phyloP scores from a whole-genome alignment of 2,797 vertebrate genomes.

The Echeneis naucrates region DNA sequence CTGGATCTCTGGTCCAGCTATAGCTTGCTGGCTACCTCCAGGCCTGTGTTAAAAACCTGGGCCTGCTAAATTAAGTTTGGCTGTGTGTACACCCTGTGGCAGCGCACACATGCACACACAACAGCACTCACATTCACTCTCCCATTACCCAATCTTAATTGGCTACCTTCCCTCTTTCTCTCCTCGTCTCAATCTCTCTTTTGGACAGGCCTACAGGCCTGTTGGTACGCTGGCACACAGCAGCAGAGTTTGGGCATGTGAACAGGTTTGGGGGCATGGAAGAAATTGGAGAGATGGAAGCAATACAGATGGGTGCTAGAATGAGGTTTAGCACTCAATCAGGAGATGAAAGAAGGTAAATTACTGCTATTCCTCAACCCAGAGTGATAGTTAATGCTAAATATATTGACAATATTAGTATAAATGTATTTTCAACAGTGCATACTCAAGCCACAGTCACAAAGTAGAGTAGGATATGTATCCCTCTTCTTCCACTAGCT shows the following conservation, averaged over 20 bases:
- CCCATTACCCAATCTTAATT: conserved; percentile 86
- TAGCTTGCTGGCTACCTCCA: conserved; percentile 73
- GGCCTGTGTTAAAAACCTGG: conserved; percentile 79
- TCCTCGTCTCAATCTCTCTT: conserved; percentile 62
- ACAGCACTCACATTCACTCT: conserved; percentile 63
- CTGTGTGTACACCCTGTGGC: conserved; percentile 81
- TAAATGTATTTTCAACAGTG: conserved; percentile 39
- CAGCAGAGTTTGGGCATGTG: conserved; percentile 62
- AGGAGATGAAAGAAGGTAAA: conserved; percentile 54
- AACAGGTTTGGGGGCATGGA: conserved; percentile 70
- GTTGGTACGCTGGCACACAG: conserved; percentile 66
- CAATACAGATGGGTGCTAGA: conserved; percentile 63
- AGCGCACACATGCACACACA: conserved; percentile 51
- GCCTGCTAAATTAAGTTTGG: conserved; percentile 84
- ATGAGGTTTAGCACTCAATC: conserved; percentile 59
- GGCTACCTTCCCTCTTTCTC: conserved; percentile 72
- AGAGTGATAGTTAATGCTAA: conserved; percentile 30
- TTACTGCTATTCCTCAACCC: conserved; percentile 32
- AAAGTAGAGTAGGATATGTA: conserved; percentile 60
- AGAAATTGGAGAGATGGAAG: conserved; percentile 74
- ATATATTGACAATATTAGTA: conserved; percentile 34
- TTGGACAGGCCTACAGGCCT: conserved; percentile 77
- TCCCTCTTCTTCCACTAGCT: conserved; percentile 61
- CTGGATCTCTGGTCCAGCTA: conserved; percentile 72
- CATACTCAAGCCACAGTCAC: conserved; percentile 49